Percentiles rank a stretch among this genome's conserved stretches.
These are phyloP conservation scores for Margarornis squamiger DNA, from an alignment of 2,797 vertebrate genomes.

Conservation along the genomic window DNA sequence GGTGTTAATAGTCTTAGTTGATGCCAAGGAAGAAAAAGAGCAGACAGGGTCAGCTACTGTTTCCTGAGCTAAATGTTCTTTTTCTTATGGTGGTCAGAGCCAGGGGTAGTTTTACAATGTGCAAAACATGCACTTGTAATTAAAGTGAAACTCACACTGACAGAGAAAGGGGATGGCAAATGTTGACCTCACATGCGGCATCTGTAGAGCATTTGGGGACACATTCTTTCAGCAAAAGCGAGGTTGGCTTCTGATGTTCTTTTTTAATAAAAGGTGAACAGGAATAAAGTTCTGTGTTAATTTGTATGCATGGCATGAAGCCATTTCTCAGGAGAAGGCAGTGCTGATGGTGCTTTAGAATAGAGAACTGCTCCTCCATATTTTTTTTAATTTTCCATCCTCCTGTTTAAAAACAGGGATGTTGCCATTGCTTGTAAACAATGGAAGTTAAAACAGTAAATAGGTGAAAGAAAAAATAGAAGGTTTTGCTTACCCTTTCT, in stretches of 20 bases:
- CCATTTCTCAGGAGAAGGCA: background rate
- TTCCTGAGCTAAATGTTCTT: conserved; percentile 76
- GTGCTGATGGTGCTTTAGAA: background rate
- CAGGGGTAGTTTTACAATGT: conserved; percentile 58
- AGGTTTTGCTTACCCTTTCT: background rate
- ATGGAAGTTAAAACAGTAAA: background rate
- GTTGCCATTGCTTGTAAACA: background rate
- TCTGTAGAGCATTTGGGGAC: conserved; percentile 59
- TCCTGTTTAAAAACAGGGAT: background rate
- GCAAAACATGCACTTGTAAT: conserved; percentile 63
- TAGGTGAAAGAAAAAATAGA: background rate
- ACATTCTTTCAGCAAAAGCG: conserved; percentile 15
- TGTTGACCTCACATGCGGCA: conserved; percentile 29
- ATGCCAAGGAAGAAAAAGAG: conserved; percentile 73
- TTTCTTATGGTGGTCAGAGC: conserved; percentile 69
- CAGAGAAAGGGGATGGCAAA: conserved; percentile 54
- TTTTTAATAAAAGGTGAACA: background rate
- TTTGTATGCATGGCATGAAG: background rate
- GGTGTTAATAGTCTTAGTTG: conserved; percentile 73
- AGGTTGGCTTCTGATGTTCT: conserved; percentile 4
- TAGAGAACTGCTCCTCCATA: background rate
- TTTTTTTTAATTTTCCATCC: background rate
- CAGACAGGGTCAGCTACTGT: conserved; percentile 78
- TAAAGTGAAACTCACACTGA: conserved; percentile 72
- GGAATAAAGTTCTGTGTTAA: conserved; percentile 7